Base-by-base conservation (phyloP, 2,888 invertebrate species). In the Opisthograptis luteolata region DNA sequence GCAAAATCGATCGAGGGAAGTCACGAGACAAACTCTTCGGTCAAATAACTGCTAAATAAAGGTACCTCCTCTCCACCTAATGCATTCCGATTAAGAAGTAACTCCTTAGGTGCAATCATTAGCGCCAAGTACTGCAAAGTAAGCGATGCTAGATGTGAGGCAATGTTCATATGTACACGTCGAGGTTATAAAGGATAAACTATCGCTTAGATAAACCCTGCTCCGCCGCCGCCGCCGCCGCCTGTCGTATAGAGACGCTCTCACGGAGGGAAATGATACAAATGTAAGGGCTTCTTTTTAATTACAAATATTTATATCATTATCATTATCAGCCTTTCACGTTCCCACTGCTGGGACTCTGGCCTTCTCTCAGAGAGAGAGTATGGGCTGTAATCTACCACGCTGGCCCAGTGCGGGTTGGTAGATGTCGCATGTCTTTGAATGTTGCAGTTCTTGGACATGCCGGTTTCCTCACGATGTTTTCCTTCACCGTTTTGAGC, bases 21-120 rank as follows among this genome's bases (percentile, higher is more conserved):
- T 12, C 13, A 13, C 6, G 7, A 3, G 28, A 17, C 2, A 13
- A 13, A 28, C 12, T 1, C 28, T 4, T 6, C 13, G 13, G 6
- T 5, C 32, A 9, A 32, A 19, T 0, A n/a, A n/a, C n/a, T n/a
- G 3, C 9, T 17, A 17, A 17, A 4, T 15, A n/a, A 17, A 17
- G 1, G 14, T 1, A n/a, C 5, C 9, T 14, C 31, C 3, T 8
- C 22, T 8, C 3, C 15, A 7, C 9, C 15, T 76, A 77, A 79
- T 77, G 70, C 54, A 32, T 64, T 68, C 70, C 77, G 75, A 80
- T 80, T 77, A 79, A 73, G 67, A 58, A 58, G 71, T 70, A 65
- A 69, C 64, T 54, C 25, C 42, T n/a, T 15, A 17, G 15, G 24
- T 32, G 31, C 31, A 8, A 31, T 22, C 30, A n/a, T 31, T 41